Conservation (phyloP, 2,888 invertebrate species). For the Euphydryas editha region DNA sequence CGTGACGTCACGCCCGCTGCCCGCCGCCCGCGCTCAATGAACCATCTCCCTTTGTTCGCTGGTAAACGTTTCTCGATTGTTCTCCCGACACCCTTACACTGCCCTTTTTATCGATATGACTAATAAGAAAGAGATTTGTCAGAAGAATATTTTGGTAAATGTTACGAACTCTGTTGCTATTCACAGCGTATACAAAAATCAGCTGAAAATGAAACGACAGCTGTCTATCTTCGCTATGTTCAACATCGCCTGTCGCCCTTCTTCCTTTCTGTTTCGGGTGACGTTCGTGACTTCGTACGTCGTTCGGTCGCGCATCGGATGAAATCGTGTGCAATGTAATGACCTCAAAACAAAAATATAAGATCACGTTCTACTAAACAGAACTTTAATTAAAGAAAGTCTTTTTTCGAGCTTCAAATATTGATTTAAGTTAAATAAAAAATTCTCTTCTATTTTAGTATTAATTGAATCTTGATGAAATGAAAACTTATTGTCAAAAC, state of each 20-base stretch:
- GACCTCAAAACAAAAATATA: constrained; percentile 65
- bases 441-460: too few relatives aligned
- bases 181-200: constrained; percentile 81
- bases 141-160: constrained; percentile 12
- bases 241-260: constrained; percentile 67
- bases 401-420: neutral
- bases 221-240: constrained; percentile 73
- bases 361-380: constrained; percentile 25
- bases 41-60: constrained; percentile 80
- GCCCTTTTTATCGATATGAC: constrained; percentile 17
- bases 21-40: constrained; percentile 73
- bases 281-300: constrained; percentile 70
- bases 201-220: constrained; percentile 83
- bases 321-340: constrained; percentile 61
- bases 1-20: constrained; percentile 79
- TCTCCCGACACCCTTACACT: constrained; percentile 38
- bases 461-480: too few relatives aligned
- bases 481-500: too few relatives aligned
- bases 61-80: constrained; percentile 49
- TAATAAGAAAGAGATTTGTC: constrained; percentile 17
- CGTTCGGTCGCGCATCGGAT: constrained; percentile 65
- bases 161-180: constrained; percentile 44
- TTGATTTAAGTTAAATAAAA: too few relatives aligned
- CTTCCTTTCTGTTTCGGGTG: constrained; percentile 66
- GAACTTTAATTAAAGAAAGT: constrained; percentile 6